Evolutionary conservation across 30 jellyfish, hydroid and myxozoan genomes (phyloP).

Genomic region (Pseudorhiza aurosa): DNA sequence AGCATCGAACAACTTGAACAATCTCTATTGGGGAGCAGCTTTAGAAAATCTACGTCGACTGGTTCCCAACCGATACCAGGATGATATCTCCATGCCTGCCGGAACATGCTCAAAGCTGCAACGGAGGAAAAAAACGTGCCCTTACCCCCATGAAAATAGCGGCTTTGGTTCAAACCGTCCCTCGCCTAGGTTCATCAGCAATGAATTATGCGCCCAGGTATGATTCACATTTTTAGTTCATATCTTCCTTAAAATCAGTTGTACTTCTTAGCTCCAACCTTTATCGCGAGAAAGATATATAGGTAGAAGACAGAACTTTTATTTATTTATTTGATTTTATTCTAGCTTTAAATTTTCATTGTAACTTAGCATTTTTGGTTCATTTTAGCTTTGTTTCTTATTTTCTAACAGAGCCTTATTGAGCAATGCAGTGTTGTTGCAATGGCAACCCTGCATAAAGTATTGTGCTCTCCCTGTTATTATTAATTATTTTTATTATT

Average conservation of each 20-base stretch:
- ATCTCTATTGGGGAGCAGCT: constrained; percentile 88
- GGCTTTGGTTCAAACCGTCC: constrained; percentile 97
- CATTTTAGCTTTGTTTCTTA: too few relatives aligned
- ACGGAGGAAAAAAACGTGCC: constrained; percentile 61
- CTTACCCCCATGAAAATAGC: constrained; percentile 80
- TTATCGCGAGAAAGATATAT: too few relatives aligned
- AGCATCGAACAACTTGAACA: constrained; percentile 69
- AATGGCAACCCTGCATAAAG: too few relatives aligned
- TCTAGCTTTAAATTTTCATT: too few relatives aligned
- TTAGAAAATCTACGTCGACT: constrained; percentile 65
- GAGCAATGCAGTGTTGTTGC: too few relatives aligned
- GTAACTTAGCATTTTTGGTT: too few relatives aligned
- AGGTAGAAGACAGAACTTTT: too few relatives aligned
- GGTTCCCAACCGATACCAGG: constrained; percentile 77
- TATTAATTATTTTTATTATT: too few relatives aligned
- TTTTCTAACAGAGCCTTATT: too few relatives aligned
- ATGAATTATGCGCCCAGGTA: constrained; percentile 90
- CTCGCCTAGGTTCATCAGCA: constrained; percentile 87
- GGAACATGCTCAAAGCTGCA: constrained; percentile 77
- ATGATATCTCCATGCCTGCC: constrained; percentile 91
- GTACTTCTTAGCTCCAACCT: background rate
- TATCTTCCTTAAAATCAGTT: background rate
- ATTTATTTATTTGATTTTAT: too few relatives aligned
- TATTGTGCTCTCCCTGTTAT: too few relatives aligned
- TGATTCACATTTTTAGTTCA: background rate